Evolutionary conservation across 2,888 invertebrate species (phyloP), one percentile per base, ranked within the genome.

Genomic region (Xylota segnis): DNA sequence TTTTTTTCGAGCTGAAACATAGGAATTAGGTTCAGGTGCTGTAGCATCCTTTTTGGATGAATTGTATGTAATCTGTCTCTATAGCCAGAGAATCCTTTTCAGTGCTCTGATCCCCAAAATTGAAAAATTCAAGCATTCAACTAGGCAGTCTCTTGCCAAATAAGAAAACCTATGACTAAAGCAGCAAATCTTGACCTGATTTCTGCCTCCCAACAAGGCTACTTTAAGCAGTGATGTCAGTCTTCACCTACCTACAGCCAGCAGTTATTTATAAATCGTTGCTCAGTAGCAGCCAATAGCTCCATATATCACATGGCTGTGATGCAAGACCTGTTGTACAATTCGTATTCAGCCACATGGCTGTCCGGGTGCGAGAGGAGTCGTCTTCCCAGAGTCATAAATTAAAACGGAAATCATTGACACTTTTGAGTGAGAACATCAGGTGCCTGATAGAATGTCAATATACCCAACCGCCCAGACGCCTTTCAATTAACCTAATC

Each of bases 341-440:
- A 52, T 70, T 78, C 45, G 43, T 70, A 54, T 71, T 54, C 50
- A 61, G n/a, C 29, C 43, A 40, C 54, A 18, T 23, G 16, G 45
- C 29, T 70, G 40, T 27, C 72, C 63, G 14, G 6, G 6, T 10
- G 37, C 6, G 37, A 56, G 61, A 34, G 18, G 23, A 58, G 74
- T 45, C 70, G 74, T 45, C 70, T 75, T 54, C 50, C 40, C 43
- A 29, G 14, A 71, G 81, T 68, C 71, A 86, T 86, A 86, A 86
- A 81, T 86, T 56, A 63, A 81, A 86, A 86, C 86, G 86, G 86
- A 86, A 86, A 86, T 68, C 81, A 82, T 47, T 82, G 82, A 77
- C 82, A 86, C 82, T 56, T 72, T 82, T 71, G 86, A 86, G 82
- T 82, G 76, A 77, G 82, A 82, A 81, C 86, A 86, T 77, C 86